phyloP scores from a whole-genome alignment of 1,140 invertebrate species.

The Hestina assimilis region DNA sequence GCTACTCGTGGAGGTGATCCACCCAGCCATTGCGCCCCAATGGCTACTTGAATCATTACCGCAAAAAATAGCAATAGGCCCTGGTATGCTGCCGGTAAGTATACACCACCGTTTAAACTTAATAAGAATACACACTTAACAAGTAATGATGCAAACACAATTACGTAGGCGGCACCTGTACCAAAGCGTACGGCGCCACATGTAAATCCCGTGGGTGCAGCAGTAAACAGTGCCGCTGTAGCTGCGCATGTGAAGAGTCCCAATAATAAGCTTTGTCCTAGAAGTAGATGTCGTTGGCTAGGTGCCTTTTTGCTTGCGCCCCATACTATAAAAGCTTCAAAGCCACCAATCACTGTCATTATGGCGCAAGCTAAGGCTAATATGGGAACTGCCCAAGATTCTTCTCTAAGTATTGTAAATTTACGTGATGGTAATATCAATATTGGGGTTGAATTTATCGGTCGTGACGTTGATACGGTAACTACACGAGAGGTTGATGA shows the following conservation, averaged over 20 bases:
- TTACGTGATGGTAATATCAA: conserved; percentile 39
- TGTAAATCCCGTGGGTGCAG: conserved; percentile 87
- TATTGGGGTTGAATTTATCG: conserved; percentile 46
- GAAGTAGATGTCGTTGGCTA: conserved; percentile 90
- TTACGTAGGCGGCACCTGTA: conserved; percentile 90
- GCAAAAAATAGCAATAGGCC: conserved; percentile 93
- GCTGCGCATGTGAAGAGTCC: conserved; percentile 91
- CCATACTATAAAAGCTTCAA: conserved; percentile 94
- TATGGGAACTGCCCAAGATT: conserved; percentile 92
- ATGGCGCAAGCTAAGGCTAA: conserved; percentile 87
- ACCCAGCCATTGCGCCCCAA: conserved; percentile 91
- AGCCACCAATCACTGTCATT: conserved; percentile 88
- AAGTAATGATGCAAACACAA: conserved; percentile 94
- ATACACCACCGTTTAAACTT: conserved; percentile 93
- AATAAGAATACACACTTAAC: conserved; percentile 97
- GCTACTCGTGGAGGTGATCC: conserved; percentile 82
- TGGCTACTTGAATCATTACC: conserved; percentile 92
- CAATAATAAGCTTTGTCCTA: conserved; percentile 93
- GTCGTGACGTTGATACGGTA: conserved; percentile 30
- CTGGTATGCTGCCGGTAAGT: conserved; percentile 95
- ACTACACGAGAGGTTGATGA: conserved; percentile 28
- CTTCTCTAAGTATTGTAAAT: conserved; percentile 80
- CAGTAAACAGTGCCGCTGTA: conserved; percentile 87
- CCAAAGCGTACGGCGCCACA: conserved; percentile 92
- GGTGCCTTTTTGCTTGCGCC: conserved; percentile 91